phyloP scores from a whole-genome alignment of 2,888 invertebrate genomes.

The Scaptomyza tumidula region DNA sequence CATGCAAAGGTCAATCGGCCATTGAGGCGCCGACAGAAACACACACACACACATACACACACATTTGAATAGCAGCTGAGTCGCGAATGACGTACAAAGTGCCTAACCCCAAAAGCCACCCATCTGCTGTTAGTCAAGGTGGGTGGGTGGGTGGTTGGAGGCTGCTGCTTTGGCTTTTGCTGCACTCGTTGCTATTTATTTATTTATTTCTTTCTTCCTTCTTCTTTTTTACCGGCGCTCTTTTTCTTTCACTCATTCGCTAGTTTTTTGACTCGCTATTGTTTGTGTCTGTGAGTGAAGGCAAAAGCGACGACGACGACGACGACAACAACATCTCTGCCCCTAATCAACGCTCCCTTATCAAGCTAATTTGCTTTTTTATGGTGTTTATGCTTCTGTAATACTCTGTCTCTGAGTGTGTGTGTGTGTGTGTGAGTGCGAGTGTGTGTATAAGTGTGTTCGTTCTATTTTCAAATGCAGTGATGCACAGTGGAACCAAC shows the following conservation, averaged over 20 bases:
- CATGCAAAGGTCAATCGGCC: slow-evolving; percentile 80
- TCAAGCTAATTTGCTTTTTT: slow-evolving; percentile 61
- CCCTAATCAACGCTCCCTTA: slow-evolving; percentile 76
- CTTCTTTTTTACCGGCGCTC: slow-evolving; percentile 41
- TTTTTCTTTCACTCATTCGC: slow-evolving; percentile 46
- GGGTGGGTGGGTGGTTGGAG: neutral
- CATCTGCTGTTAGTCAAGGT: slow-evolving; percentile 16
- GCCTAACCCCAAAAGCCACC: slow-evolving; percentile 23
- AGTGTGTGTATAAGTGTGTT: slow-evolving; percentile 16
- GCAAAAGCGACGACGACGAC: neutral
- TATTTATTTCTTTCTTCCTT: slow-evolving; percentile 7
- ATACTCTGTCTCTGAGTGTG: slow-evolving; percentile 4
- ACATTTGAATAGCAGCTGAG: slow-evolving; percentile 36
- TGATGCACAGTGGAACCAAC: slow-evolving; percentile 1
- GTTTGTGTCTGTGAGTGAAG: slow-evolving; percentile 49
- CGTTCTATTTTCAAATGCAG: slow-evolving; percentile 31
- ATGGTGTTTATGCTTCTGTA: neutral
- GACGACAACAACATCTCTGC: slow-evolving; percentile 28
- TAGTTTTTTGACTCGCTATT: slow-evolving; percentile 60
- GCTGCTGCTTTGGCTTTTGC: slow-evolving; percentile 9
- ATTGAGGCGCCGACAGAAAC: slow-evolving; percentile 49
- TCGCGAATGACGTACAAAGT: slow-evolving; percentile 18
- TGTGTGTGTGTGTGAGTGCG: slow-evolving; percentile 28
- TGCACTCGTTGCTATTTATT: slow-evolving; percentile 30
- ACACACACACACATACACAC: slow-evolving; percentile 11